Conservation (phyloP, 2,888 invertebrate genomes). For the Elaeidobius kamerunicus region DNA sequence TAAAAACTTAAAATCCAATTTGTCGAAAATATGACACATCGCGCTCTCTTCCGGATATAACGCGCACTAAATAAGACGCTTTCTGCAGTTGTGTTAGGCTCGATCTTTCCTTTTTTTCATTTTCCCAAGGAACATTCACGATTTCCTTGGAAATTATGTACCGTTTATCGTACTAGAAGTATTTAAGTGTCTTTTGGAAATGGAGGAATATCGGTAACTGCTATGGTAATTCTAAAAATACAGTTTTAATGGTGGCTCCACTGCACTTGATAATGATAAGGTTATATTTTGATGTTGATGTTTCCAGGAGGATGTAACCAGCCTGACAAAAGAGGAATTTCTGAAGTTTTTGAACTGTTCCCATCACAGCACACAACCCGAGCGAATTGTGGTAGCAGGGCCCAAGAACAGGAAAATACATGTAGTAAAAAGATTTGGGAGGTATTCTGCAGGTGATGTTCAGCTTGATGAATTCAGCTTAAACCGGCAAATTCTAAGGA, state of each 20-base stretch:
- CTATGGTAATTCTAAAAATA: slow-evolving; percentile 13
- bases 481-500: slow-evolving; percentile 32
- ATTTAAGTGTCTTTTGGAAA: neutral
- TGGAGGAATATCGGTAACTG: slow-evolving; percentile 13
- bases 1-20: too few relatives aligned
- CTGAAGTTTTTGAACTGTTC: slow-evolving; percentile 29
- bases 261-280: slow-evolving; percentile 2
- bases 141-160: neutral
- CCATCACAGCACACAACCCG: slow-evolving; percentile 13
- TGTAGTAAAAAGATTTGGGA: slow-evolving; percentile 29
- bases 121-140: too few relatives aligned
- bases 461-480: slow-evolving; percentile 31
- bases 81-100: too few relatives aligned
- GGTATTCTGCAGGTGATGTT: slow-evolving; percentile 26
- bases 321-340: slow-evolving; percentile 31
- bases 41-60: too few relatives aligned
- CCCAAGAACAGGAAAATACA: slow-evolving; percentile 17
- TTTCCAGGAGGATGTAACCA: slow-evolving; percentile 30
- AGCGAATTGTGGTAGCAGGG: slow-evolving; percentile 10
- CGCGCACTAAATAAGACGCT: too few relatives aligned
- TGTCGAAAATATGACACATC: too few relatives aligned
- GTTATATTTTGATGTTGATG: slow-evolving; percentile 14
- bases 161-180: neutral
- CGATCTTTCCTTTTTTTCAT: too few relatives aligned
- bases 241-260: neutral